These are phyloP conservation scores for Cichlasoma orientale DNA, from an alignment of 2,797 vertebrate species.

Conservation along the genomic window DNA sequence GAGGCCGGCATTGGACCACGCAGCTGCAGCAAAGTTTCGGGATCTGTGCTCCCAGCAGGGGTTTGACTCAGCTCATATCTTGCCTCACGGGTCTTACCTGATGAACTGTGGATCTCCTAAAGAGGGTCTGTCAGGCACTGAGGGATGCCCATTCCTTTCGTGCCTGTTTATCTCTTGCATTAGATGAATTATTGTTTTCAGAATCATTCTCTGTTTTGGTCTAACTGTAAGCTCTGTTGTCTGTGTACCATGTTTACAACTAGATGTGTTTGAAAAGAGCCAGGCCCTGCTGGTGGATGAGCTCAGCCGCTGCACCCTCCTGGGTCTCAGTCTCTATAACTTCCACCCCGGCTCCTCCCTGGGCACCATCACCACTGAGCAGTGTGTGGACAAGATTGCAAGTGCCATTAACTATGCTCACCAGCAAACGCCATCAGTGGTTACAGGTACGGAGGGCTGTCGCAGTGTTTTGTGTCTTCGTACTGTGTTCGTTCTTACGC, in stretches of 20 bases:
- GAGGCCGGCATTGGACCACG: slow-evolving; percentile 71
- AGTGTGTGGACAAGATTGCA: slow-evolving; percentile 81
- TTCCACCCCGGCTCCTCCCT: slow-evolving; percentile 83
- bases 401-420: slow-evolving; percentile 82
- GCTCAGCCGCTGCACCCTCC: slow-evolving; percentile 78
- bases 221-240: neutral
- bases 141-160: neutral
- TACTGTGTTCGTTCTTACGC: too few species aligned
- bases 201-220: neutral
- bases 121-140: slow-evolving; percentile 66
- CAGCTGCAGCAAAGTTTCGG: slow-evolving; percentile 75
- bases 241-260: slow-evolving; percentile 5
- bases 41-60: slow-evolving; percentile 63
- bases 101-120: slow-evolving; percentile 87
- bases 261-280: slow-evolving; percentile 84
- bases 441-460: slow-evolving; percentile 72
- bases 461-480: too few species aligned
- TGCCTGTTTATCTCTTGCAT: neutral
- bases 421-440: slow-evolving; percentile 73
- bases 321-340: slow-evolving; percentile 82
- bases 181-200: neutral
- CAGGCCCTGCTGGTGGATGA: slow-evolving; percentile 82
- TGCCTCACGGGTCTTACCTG: slow-evolving; percentile 86
- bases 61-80: slow-evolving; percentile 76
- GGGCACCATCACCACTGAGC: slow-evolving; percentile 74